phyloP scores from a whole-genome alignment of 2,797 vertebrate species.

The Megaceryle alcyon region DNA sequence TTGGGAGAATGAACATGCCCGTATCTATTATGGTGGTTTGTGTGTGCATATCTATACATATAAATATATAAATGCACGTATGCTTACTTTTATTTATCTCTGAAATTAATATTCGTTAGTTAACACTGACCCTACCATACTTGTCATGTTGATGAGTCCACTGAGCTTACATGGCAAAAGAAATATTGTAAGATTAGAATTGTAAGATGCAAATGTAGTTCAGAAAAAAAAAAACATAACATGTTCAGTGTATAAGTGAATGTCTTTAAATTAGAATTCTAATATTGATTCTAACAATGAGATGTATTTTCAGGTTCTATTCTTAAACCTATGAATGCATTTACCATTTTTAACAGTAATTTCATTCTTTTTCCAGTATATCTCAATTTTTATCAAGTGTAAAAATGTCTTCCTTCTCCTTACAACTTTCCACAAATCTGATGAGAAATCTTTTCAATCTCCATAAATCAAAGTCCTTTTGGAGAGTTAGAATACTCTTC shows the following conservation, averaged over 20 bases:
- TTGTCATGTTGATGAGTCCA: neutral
- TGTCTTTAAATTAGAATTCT: neutral
- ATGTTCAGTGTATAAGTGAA: neutral
- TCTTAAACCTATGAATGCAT: neutral
- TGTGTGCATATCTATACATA: neutral
- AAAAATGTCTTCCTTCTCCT: neutral
- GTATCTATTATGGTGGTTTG: neutral
- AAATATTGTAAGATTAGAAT: neutral
- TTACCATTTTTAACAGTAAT: neutral
- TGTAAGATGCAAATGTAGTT: neutral
- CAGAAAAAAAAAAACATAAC: neutral
- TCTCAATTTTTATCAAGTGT: neutral
- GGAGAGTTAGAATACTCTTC: neutral
- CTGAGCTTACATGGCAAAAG: neutral
- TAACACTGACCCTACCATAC: neutral
- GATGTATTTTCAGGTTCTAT: neutral
- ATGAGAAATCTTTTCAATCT: neutral
- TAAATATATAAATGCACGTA: neutral
- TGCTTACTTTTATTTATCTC: neutral
- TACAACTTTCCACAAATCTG: neutral
- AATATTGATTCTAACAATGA: neutral
- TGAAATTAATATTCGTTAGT: neutral
- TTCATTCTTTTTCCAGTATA: neutral
- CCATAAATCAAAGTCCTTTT: conserved; percentile 2
- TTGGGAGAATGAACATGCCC: neutral